Conservation (phyloP, 1,140 invertebrate species). For the Dysdera silvatica region DNA sequence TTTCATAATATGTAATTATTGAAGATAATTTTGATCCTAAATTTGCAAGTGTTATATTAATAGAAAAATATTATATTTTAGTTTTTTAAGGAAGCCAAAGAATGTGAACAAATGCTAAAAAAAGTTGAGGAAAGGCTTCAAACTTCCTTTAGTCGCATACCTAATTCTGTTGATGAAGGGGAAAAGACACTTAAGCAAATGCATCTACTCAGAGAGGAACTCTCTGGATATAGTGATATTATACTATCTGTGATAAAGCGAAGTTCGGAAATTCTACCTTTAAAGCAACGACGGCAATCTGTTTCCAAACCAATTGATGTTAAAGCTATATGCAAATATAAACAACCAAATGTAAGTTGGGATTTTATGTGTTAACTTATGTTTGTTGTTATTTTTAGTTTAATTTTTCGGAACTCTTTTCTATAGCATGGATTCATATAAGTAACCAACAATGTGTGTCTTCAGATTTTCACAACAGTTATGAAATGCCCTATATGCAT, state of each 20-base stretch:
- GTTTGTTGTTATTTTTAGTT: slow-evolving; percentile 1
- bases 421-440: neutral
- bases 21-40: no score
- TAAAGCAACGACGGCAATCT: slow-evolving; percentile 77
- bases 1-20: no score
- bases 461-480: neutral
- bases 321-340: slow-evolving; percentile 85
- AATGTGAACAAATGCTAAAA: slow-evolving; percentile 83
- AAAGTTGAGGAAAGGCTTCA: slow-evolving; percentile 86
- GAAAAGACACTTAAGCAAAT: slow-evolving; percentile 86
- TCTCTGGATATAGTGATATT: slow-evolving; percentile 74
- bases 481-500: neutral
- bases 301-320: slow-evolving; percentile 71
- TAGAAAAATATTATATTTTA: no score
- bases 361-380: no score
- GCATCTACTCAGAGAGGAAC: slow-evolving; percentile 80
- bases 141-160: slow-evolving; percentile 79
- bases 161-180: slow-evolving; percentile 87
- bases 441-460: neutral
- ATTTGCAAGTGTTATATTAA: no score
- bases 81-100: slow-evolving; percentile 81
- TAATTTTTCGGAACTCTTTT: neutral
- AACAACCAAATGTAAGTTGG: slow-evolving; percentile 40
- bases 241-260: slow-evolving; percentile 69
- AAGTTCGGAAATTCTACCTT: slow-evolving; percentile 73